Percentiles rank a stretch among this genome's conserved stretches.
Conservation (phyloP, 1,140 invertebrate genomes). For the Orussus abietinus region DNA sequence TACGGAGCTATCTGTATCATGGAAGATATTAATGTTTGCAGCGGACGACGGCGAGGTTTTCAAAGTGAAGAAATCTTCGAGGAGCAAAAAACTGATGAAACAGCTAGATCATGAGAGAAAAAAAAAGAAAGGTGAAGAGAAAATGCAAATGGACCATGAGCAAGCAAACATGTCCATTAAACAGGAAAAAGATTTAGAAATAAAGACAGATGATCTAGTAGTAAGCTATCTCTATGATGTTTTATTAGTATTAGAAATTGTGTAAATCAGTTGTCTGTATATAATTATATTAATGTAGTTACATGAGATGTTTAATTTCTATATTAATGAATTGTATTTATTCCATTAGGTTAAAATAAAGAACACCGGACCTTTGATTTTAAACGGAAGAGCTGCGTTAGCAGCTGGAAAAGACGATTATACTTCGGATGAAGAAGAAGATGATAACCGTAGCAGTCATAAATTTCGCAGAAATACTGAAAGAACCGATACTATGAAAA, state of each 20-base stretch:
- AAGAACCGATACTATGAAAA: slow-evolving; percentile 64
- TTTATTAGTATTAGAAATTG: slow-evolving; percentile 45
- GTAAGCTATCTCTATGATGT: slow-evolving; percentile 54
- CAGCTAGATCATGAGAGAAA: slow-evolving; percentile 77
- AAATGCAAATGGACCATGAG: slow-evolving; percentile 52
- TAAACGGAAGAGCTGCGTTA: slow-evolving; percentile 76
- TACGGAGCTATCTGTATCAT: no score
- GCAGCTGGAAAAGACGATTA: slow-evolving; percentile 72
- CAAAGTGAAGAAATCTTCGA: slow-evolving; percentile 91
- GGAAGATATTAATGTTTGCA: no score
- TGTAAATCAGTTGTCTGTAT: neutral
- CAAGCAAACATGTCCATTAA: slow-evolving; percentile 49
- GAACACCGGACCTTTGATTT: slow-evolving; percentile 59
- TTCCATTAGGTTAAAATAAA: slow-evolving; percentile 55
- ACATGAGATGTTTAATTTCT: no score
- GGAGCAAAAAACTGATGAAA: slow-evolving; percentile 85
- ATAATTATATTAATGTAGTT: no score
- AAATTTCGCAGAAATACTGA: slow-evolving; percentile 57
- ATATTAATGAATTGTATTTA: slow-evolving; percentile 8
- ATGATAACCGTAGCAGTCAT: slow-evolving; percentile 51
- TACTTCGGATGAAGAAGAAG: slow-evolving; percentile 65
- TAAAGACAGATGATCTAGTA: slow-evolving; percentile 60
- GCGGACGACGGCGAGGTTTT: slow-evolving; percentile 87
- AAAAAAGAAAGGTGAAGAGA: slow-evolving; percentile 66
- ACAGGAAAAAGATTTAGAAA: slow-evolving; percentile 57